These are phyloP conservation scores for Hetaerina titia DNA, from an alignment of 2,888 invertebrate species.

Conservation along the genomic window DNA sequence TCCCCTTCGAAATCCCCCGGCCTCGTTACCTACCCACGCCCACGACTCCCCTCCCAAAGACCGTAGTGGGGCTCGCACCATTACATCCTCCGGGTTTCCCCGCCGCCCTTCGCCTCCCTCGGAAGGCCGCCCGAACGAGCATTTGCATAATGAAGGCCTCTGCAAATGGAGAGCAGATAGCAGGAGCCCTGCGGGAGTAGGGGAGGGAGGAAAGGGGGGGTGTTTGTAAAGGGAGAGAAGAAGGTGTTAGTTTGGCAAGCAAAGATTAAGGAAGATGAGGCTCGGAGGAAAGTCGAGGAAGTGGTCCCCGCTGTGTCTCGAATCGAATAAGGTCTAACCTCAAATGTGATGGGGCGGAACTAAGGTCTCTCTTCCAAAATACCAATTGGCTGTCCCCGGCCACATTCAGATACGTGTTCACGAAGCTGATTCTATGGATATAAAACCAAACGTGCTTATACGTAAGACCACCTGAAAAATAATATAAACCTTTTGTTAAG, in stretches of 20 bases:
- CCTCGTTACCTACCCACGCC: background rate
- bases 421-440: too few species aligned
- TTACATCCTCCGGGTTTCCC: background rate
- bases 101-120: background rate
- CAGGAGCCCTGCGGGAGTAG: background rate
- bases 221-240: background rate
- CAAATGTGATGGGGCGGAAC: background rate
- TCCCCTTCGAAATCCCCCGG: too few species aligned
- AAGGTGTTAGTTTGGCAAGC: too few species aligned
- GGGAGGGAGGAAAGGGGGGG: background rate
- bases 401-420: too few species aligned
- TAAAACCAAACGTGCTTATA: too few species aligned
- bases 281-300: too few species aligned
- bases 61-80: background rate
- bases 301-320: background rate
- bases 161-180: slow-evolving; percentile 12
- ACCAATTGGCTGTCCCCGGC: too few species aligned
- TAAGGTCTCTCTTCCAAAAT: too few species aligned
- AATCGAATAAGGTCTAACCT: background rate
- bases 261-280: too few species aligned
- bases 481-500: too few species aligned
- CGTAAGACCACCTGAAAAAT: too few species aligned
- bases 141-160: slow-evolving; percentile 16
- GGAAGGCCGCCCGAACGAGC: background rate
- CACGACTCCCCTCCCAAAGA: background rate